Evolutionary conservation across 2,113 vertebrate genomes (phyloP).

Genomic region (Corythoichthys intestinalis): DNA sequence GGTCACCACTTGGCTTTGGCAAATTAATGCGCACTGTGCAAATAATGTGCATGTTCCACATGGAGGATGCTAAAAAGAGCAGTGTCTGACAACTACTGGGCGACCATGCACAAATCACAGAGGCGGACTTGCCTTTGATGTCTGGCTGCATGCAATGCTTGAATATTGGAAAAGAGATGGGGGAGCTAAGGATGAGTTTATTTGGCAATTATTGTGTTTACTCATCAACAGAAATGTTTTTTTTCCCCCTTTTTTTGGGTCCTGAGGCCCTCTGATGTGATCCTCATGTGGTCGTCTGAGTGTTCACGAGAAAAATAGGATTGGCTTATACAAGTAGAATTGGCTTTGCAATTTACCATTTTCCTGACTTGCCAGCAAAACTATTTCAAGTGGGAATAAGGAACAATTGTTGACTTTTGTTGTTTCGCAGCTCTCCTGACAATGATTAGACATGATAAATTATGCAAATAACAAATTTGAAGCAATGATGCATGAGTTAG

Average conservation of each 20-base stretch:
- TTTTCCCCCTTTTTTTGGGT: slow-evolving; percentile 1
- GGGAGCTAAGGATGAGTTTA: slow-evolving; percentile 31
- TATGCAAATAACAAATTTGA: neutral
- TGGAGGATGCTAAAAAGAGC: slow-evolving; percentile 38
- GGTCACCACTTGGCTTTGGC: slow-evolving; percentile 21
- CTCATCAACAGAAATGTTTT: slow-evolving; percentile 28
- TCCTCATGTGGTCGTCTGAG: slow-evolving; percentile 17
- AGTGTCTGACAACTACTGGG: slow-evolving; percentile 23
- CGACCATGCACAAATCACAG: slow-evolving; percentile 24
- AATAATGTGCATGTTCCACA: slow-evolving; percentile 25
- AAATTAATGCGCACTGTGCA: slow-evolving; percentile 22
- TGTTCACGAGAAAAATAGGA: slow-evolving; percentile 24
- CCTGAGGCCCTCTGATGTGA: slow-evolving; percentile 21
- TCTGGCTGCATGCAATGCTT: slow-evolving; percentile 23
- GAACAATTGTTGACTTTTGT: neutral
- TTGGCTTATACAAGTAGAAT: slow-evolving; percentile 17
- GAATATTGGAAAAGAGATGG: slow-evolving; percentile 5
- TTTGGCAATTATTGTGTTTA: slow-evolving; percentile 43
- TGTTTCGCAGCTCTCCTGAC: neutral
- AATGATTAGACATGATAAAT: neutral
- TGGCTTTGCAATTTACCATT: neutral
- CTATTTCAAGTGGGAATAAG: neutral
- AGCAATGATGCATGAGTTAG: neutral
- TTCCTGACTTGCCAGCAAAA: neutral
- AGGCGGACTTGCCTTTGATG: slow-evolving; percentile 40